Percentiles rank a stretch among this genome's conserved stretches.
Evolutionary conservation across 2,888 invertebrate species (phyloP).

Genomic region (Conops quadrifasciatus): DNA sequence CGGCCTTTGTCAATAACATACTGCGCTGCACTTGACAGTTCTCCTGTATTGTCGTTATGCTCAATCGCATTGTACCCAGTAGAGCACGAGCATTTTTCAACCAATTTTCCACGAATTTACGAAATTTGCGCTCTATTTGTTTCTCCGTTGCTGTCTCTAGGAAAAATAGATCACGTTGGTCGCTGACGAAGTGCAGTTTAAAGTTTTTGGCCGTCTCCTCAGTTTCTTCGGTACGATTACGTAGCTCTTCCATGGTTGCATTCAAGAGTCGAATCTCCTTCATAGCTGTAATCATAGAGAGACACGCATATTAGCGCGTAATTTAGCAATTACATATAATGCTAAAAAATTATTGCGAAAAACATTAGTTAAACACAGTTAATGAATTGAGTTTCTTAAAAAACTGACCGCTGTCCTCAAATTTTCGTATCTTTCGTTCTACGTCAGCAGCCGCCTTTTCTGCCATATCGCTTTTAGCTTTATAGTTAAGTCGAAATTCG

Average conservation of each 20-base stretch:
- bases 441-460: constrained; percentile 57
- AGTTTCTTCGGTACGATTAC: constrained; percentile 66
- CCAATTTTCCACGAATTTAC: constrained; percentile 69
- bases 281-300: constrained; percentile 44
- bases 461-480: constrained; percentile 59
- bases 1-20: constrained; percentile 63
- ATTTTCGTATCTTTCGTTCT: constrained; percentile 50
- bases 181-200: constrained; percentile 56
- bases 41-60: constrained; percentile 66
- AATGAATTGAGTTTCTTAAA: too few species aligned
- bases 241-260: constrained; percentile 67
- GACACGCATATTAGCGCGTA: too few species aligned
- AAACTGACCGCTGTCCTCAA: constrained; percentile 50
- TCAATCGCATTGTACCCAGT: constrained; percentile 68
- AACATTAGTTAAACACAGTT: too few species aligned
- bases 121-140: constrained; percentile 58
- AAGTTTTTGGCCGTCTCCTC: constrained; percentile 66
- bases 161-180: constrained; percentile 52
- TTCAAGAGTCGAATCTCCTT: constrained; percentile 58
- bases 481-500: constrained; percentile 56
- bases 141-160: constrained; percentile 56
- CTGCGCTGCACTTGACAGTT: constrained; percentile 64
- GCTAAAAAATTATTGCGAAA: background rate
- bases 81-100: constrained; percentile 66
- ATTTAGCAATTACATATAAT: too few species aligned